Evolutionary conservation across 2,113 vertebrate genomes (phyloP).

Genomic region (Morone chrysops): DNA sequence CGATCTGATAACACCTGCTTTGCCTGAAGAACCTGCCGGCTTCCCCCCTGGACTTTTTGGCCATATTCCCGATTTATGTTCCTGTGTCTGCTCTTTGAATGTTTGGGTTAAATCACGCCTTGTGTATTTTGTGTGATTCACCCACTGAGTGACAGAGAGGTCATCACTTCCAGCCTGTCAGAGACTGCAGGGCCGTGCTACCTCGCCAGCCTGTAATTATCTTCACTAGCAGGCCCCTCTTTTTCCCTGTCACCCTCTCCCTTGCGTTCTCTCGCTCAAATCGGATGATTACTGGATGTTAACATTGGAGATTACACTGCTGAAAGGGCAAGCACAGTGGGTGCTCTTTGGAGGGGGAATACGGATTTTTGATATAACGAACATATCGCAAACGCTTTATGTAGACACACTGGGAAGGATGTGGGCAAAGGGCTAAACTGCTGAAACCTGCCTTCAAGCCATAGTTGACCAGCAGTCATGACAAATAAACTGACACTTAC

Average conservation of each 20-base stretch:
- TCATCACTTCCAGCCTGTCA: conserved; percentile 71
- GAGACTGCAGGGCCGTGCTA: conserved; percentile 49
- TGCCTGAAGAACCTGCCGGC: conserved; percentile 13
- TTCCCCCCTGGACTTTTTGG: background rate
- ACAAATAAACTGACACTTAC: conserved; percentile 77
- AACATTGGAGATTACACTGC: conserved; percentile 66
- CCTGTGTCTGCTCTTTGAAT: conserved; percentile 31
- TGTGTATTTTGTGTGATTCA: conserved; percentile 30
- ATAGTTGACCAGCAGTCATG: conserved; percentile 2
- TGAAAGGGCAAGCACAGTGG: conserved; percentile 60
- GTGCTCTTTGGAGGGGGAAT: conserved; percentile 25
- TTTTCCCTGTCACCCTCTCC: conserved; percentile 44
- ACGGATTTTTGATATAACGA: conserved; percentile 27
- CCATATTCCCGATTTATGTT: conserved; percentile 28
- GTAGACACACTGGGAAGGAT: background rate
- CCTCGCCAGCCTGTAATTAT: conserved; percentile 76
- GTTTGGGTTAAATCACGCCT: conserved; percentile 39
- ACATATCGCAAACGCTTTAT: background rate
- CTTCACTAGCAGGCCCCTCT: conserved; percentile 61
- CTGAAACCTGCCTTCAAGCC: conserved; percentile 19
- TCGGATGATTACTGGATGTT: conserved; percentile 78
- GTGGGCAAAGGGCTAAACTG: background rate
- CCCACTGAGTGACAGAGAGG: conserved; percentile 54
- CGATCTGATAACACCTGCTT: conserved; percentile 55
- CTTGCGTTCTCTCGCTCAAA: conserved; percentile 63